A percentile compares a stretch with the other conserved stretches of the same genome.
Evolutionary conservation across 2,888 invertebrate species (phyloP).

Genomic region (Poecilobothrus nobilitatus): DNA sequence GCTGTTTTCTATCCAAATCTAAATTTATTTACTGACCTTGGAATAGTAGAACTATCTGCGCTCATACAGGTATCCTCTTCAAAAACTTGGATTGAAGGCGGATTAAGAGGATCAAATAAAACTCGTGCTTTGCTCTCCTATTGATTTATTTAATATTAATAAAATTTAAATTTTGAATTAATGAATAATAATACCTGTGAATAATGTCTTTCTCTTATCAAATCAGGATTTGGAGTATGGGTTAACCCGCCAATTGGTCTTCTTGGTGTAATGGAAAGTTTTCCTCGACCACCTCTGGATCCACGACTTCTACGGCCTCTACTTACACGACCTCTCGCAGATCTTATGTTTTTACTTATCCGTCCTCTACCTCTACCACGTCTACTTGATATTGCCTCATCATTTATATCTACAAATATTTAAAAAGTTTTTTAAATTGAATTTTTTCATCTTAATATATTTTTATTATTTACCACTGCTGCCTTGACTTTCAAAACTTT

Average conservation of each 20-base stretch:
- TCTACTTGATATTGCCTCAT: background rate
- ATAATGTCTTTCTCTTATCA: constrained; percentile 33
- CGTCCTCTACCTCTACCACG: background rate
- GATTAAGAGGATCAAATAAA: background rate
- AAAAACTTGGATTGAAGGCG: constrained; percentile 49
- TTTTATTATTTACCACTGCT: background rate
- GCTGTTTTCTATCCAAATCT: background rate
- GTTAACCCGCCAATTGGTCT: constrained; percentile 40
- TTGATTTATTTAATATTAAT: background rate
- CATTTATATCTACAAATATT: background rate
- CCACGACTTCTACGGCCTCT: constrained; percentile 29
- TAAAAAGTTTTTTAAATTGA: background rate
- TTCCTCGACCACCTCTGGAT: constrained; percentile 29
- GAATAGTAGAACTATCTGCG: constrained; percentile 46
- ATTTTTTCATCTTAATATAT: background rate
- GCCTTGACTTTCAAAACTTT: background rate
- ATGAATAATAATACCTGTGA: constrained; percentile 21
- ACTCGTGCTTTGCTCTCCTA: background rate
- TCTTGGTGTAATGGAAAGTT: constrained; percentile 34
- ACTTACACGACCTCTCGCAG: constrained; percentile 28
- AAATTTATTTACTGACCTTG: constrained; percentile 27
- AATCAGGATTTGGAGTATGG: constrained; percentile 39
- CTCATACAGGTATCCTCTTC: constrained; percentile 71
- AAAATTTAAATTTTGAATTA: too few species aligned
- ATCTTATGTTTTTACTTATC: too few species aligned